Percentiles rank a stretch among this genome's conserved stretches.
Evolutionary conservation across 2,113 vertebrate species (phyloP).

Genomic region (Corythoichthys intestinalis): DNA sequence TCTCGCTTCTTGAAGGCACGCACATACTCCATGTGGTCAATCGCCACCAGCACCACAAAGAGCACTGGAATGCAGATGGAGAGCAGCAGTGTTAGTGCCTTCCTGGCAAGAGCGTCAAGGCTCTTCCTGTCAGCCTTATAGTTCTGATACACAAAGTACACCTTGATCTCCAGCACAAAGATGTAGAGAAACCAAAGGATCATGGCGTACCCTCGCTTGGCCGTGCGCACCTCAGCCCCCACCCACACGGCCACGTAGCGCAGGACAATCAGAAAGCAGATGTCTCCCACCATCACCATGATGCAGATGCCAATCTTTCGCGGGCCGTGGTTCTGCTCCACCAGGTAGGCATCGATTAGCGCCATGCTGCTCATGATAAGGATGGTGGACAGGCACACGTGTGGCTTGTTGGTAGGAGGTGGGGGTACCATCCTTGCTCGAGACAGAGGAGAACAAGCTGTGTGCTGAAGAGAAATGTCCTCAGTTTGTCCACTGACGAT

Average conservation of each 20-base stretch:
- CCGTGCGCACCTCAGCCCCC: slow-evolving; percentile 74
- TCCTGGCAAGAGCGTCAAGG: slow-evolving; percentile 71
- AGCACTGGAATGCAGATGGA: slow-evolving; percentile 72
- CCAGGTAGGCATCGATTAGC: slow-evolving; percentile 75
- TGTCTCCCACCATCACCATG: slow-evolving; percentile 77
- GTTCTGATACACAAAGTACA: slow-evolving; percentile 80
- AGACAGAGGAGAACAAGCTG: slow-evolving; percentile 23
- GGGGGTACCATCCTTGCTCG: slow-evolving; percentile 73
- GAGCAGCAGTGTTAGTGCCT: slow-evolving; percentile 72
- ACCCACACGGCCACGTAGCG: slow-evolving; percentile 78
- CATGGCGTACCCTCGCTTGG: slow-evolving; percentile 78
- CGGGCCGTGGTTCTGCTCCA: slow-evolving; percentile 77
- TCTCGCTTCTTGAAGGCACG: slow-evolving; percentile 76
- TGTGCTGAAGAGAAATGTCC: slow-evolving; percentile 27
- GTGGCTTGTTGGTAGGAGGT: slow-evolving; percentile 74
- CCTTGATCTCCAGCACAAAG: slow-evolving; percentile 79
- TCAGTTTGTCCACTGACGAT: slow-evolving; percentile 46
- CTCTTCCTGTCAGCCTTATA: slow-evolving; percentile 78
- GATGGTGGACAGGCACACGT: slow-evolving; percentile 76
- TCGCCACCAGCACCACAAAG: slow-evolving; percentile 72
- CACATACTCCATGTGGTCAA: slow-evolving; percentile 79
- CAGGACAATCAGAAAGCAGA: slow-evolving; percentile 75
- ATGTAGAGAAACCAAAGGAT: slow-evolving; percentile 81
- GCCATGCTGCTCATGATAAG: slow-evolving; percentile 80
- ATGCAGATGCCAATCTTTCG: slow-evolving; percentile 77